Base-by-base conservation (phyloP, 2,797 vertebrate genomes). In the Rhinoraja longicauda region DNA sequence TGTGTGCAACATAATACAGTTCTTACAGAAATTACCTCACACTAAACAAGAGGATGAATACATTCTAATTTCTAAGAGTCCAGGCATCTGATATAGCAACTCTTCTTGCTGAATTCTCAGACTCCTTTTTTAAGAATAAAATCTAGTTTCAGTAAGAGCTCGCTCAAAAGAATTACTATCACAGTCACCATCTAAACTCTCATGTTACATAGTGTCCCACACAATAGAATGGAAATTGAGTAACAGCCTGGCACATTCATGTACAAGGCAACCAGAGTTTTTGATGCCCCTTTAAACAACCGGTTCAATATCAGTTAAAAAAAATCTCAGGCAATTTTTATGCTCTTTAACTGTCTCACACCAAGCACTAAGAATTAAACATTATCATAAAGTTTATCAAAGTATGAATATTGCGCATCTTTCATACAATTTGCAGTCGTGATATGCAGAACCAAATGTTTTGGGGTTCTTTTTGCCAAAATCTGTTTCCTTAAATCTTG, bases 401-500 rank as follows among this genome's bases (percentile, higher is more conserved):
- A 75, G 75, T 29, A 91, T 45, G 9, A 73, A 91, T 73, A 91
- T 45, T 0, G 90, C n/a, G 26, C 5, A 92, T 26, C 15, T 92
- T 92, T 92, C 92, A 73, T 53, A 75, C 26, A 29, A 26, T 92
- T 32, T 39, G 39, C 36, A 4, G 26, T 88, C 7, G 59, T 53
- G 57, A 92, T 75, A 29, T 53, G 67, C 12, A 92, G 29, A 92
- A 92, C 17, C 24, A n/a, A 75, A 73, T 92, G 70, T 26, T 39
- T 3, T n/a, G n/a, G 70, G 67, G 62, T 90, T 57, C 92, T 86
- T 90, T 73, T 57, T 92, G 90, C 70, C 70, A 73, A 75, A 92
- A 73, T 77, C 62, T 95, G 94, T 96, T 97, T 97, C 95, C 96
- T 96, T 97, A 97, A 96, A 96, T 96, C 94, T 95, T 97, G 94